Evolutionary conservation across 2,888 invertebrate genomes (phyloP), one percentile per base, ranked within the genome.

Genomic region (Thecocarcelia acutangulata): DNA sequence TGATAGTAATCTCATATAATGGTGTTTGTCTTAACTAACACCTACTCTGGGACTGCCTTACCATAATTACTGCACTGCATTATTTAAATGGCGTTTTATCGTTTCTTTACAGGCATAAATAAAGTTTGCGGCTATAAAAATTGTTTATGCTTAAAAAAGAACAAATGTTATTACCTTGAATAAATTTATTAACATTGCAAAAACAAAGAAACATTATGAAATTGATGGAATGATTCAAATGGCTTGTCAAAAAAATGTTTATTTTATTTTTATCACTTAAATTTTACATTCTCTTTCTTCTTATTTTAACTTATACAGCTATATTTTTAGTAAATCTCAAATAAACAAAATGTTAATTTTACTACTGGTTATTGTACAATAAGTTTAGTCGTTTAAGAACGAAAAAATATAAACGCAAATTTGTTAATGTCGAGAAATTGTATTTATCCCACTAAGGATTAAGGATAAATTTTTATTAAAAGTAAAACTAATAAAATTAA

Each of bases 391-490:
- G 33, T 1, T 33, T 17, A 33, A 44, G 13, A 15, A 33, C 11
- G 19, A n/a, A 50, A 58, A 46, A 77, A 83, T 82, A 86, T 85
- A 88, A 87, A 86, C 86, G 84, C 85, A 85, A 83, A 83, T 83
- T 83, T 84, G 87, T 80, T 68, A 85, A 84, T 84, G 75, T 72
- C 73, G 58, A 73, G 88, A 89, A 86, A 90, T 85, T 89, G 83
- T 83, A 90, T 89, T 90, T 87, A 88, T 89, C 90, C 89, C 86
- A 86, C 90, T 89, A 89, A 89, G 89, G 90, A 89, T 86, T 86
- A 84, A 88, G 89, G 90, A 88, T 88, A 89, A 90, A 89, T 89
- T 77, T 63, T 52, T 46, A 15, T 21, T 61, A 21, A 54, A 19
- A 40, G 12, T 56, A 50, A 5, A 63, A 28, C 17, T 61, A 63